These are phyloP conservation scores for Pachypeltis micranthus DNA, from an alignment of 1,140 invertebrate species.

Conservation along the genomic window DNA sequence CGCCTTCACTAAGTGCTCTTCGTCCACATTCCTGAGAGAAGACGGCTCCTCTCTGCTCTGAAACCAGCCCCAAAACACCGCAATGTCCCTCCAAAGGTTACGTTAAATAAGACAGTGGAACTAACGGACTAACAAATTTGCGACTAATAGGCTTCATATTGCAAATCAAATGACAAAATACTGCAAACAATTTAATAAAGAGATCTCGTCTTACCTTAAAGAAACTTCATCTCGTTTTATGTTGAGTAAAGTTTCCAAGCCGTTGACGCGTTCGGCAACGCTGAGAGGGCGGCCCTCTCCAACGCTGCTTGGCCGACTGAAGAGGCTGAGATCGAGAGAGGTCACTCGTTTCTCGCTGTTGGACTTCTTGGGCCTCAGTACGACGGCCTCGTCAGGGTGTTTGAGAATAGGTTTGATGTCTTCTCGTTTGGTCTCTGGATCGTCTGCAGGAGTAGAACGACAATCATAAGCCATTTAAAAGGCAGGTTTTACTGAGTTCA, in stretches of 20 bases:
- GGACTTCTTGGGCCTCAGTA: conserved; percentile 17
- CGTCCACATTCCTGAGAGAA: too few relatives aligned
- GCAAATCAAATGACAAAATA: too few relatives aligned
- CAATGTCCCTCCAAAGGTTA: too few relatives aligned
- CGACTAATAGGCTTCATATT: too few relatives aligned
- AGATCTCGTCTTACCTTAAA: not conserved
- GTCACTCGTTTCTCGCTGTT: not conserved
- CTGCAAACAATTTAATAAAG: too few relatives aligned
- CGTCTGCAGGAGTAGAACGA: not conserved
- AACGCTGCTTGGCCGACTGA: not conserved
- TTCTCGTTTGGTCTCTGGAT: not conserved
- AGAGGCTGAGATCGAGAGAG: conserved; percentile 3
- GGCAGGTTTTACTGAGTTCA: too few relatives aligned
- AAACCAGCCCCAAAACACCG: too few relatives aligned
- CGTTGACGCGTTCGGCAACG: conserved; percentile 26
- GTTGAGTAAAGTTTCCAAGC: conserved; percentile 23
- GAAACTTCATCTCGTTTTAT: conserved; percentile 5
- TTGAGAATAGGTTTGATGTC: conserved; percentile 20
- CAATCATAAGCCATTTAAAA: too few relatives aligned
- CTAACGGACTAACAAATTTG: too few relatives aligned
- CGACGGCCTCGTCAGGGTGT: conserved; percentile 14
- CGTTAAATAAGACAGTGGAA: too few relatives aligned
- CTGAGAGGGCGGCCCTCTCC: conserved; percentile 18
- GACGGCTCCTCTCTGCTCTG: too few relatives aligned
- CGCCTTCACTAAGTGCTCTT: too few relatives aligned